Base-by-base conservation (phyloP, 2,113 vertebrate genomes). In the Brachyhypopomus gauderio region DNA sequence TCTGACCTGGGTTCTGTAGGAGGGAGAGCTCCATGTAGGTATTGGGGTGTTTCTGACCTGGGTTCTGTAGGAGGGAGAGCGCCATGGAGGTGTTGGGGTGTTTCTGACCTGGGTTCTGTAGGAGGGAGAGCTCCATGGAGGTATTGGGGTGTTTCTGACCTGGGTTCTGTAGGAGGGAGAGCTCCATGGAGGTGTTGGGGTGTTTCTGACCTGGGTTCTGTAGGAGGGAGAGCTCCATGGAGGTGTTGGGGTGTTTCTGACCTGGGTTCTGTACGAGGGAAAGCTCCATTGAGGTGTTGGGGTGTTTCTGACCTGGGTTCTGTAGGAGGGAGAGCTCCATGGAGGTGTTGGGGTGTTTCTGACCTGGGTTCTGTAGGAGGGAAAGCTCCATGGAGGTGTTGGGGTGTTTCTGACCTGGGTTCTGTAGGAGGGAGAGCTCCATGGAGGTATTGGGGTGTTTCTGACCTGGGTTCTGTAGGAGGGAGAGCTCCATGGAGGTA, bases 1-100 rank as follows among this genome's bases (percentile, higher is more conserved):
- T 52, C 58, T 80, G 84, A 97, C 96, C 96, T 85, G 95, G 94
- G 19, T 95, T 95, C 84, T 95, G 96, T 74, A 96, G 91, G 73
- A 94, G 94, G 79, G 95, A 94, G 76, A 98, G 90, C 77, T 97
- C 96, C n/a, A n/a, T n/a, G n/a, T n/a, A n/a, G n/a, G n/a, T n/a
- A n/a, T n/a, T n/a, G n/a, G 22, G 23, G 45, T 58, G n/a, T n/a
- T 12, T 52, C 58, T 80, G 84, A 97, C 96, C 96, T 85, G 95
- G 94, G 19, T 95, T 95, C 84, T 95, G 96, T 74, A 96, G 91
- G 73, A 94, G 94, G 79, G 95, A 94, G 76, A 98, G 90, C 77
- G n/a, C n/a, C n/a, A n/a, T n/a, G n/a, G n/a, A n/a, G n/a, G n/a
- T n/a, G n/a, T n/a, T n/a, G n/a, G 22, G 23, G 45, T 58, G n/a